phyloP scores from a whole-genome alignment of 2,888 invertebrate species.

The Ferrisia virgata region DNA sequence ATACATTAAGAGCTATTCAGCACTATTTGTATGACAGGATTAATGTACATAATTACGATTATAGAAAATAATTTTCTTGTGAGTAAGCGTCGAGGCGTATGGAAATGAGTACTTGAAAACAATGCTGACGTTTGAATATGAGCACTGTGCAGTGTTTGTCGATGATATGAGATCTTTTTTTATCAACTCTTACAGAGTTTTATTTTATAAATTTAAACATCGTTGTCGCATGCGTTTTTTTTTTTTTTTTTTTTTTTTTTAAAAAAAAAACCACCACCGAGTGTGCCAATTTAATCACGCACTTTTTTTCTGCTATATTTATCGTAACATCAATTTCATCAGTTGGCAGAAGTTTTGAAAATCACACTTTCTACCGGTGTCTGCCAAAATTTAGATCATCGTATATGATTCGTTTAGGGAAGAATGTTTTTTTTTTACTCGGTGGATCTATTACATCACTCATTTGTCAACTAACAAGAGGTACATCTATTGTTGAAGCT shows the following conservation, averaged over 20 bases:
- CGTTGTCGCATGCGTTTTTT: too few relatives aligned
- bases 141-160: not conserved
- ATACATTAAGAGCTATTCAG: not conserved
- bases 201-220: too few relatives aligned
- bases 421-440: not conserved
- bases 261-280: slow-evolving; percentile 29
- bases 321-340: slow-evolving; percentile 30
- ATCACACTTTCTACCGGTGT: slow-evolving; percentile 18
- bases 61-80: not conserved
- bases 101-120: not conserved
- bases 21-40: not conserved
- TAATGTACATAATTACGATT: not conserved
- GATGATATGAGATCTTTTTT: not conserved
- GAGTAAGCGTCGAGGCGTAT: not conserved
- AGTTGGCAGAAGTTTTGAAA: slow-evolving; percentile 22
- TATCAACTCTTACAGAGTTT: not conserved
- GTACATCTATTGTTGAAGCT: not conserved
- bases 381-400: slow-evolving; percentile 4
- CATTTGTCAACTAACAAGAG: not conserved
- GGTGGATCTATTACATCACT: not conserved
- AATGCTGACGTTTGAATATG: not conserved
- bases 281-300: slow-evolving; percentile 28
- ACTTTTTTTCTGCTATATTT: slow-evolving; percentile 9
- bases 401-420: not conserved
- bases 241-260: too few relatives aligned